Base-by-base conservation (phyloP, 1,140 invertebrate species). In the Tetragnatha versicolor region DNA sequence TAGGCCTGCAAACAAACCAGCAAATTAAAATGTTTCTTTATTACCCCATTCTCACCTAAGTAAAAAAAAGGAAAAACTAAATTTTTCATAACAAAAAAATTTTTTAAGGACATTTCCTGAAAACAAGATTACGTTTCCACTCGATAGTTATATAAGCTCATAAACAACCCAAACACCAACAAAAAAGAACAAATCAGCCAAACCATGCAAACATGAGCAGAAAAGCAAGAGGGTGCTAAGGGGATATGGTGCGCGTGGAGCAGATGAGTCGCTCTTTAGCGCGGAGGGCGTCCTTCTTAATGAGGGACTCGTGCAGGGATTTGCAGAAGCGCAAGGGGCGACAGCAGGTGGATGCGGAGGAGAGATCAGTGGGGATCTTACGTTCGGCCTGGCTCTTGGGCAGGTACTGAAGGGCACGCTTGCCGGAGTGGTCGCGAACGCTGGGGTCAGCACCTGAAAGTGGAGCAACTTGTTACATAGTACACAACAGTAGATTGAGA, bases 371-470 rank as follows among this genome's bases (percentile, higher is more conserved):
- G n/a, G 9, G 4, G 33, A 37, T 60, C 78, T 79, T 79, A 79
- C 78, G 78, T 65, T 79, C 66, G 29, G 78, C 53, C 35, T 72
- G 66, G 45, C 6, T 55, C 20, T 84, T 85, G 37, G 82, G 80
- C 55, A 87, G 80, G 79, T 87, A 98, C 82, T 97, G 94, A 66
- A 92, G 88, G 0, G 96, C 90, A 83, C 94, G 96, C 83, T 93
- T 93, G 0, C 96, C 96, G 76, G 93, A 95, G 89, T 93, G 95
- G 85, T 98, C 96, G 66, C 95, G 88, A 3, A 97, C 87, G 82
- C 95, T 93, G 49, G 91, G 89, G 88, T 98, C 93, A 39, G 95
- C 95, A 83, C 93, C 95, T 97, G 87, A 1, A 89, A 51, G n/a
- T n/a, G n/a, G n/a, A n/a, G n/a, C n/a, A n/a, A n/a, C n/a, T n/a